Evolutionary conservation across 2,797 vertebrate genomes (phyloP).

Genomic region (Anguilla megastoma): DNA sequence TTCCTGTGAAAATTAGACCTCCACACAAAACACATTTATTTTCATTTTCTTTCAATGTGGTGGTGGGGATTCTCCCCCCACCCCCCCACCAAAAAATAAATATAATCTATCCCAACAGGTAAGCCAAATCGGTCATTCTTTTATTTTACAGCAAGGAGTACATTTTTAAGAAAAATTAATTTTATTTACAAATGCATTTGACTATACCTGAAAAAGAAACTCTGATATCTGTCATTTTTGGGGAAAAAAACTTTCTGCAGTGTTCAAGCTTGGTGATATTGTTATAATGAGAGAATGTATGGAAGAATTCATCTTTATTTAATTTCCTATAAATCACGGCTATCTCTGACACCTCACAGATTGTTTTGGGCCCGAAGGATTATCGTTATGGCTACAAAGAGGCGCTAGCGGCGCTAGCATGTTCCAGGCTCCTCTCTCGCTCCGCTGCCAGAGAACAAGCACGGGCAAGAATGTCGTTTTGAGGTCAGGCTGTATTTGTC

Average conservation of each 20-base stretch:
- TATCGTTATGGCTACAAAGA: background rate
- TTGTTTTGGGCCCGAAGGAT: background rate
- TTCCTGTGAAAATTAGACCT: background rate
- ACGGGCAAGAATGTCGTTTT: background rate
- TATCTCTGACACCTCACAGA: conserved; percentile 3
- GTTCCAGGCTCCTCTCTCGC: background rate
- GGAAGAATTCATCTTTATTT: background rate
- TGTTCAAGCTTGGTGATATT: background rate
- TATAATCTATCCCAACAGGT: background rate
- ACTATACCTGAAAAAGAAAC: too few species aligned
- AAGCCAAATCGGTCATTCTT: background rate
- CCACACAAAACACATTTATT: background rate
- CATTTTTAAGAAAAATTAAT: too few species aligned
- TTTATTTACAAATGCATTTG: too few species aligned
- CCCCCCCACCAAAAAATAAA: background rate
- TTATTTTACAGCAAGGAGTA: background rate
- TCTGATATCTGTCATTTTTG: background rate
- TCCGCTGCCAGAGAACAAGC: background rate
- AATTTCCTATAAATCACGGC: background rate
- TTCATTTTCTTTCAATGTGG: background rate
- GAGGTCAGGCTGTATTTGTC: background rate
- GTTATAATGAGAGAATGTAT: background rate
- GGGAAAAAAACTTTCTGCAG: background rate
- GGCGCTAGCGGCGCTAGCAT: background rate
- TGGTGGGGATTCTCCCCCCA: background rate